A percentile compares a stretch with the other conserved stretches of the same genome.
Evolutionary conservation across 1,140 invertebrate genomes (phyloP).

Genomic region (Eciton burchellii): DNA sequence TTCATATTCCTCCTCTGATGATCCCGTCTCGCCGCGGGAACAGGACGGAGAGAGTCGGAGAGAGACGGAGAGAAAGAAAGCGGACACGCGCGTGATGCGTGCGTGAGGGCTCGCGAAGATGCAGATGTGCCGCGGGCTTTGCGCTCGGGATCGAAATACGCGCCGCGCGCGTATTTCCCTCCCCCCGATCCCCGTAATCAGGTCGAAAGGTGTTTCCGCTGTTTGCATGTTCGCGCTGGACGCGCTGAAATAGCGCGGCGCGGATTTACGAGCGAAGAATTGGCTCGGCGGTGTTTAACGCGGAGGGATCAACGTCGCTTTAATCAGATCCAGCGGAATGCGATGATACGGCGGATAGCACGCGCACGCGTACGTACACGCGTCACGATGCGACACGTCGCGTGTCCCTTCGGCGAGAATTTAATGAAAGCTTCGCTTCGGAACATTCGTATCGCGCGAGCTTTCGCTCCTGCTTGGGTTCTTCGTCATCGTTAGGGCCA

Average conservation of each 20-base stretch:
- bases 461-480: no score
- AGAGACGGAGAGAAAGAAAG: background rate
- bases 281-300: background rate
- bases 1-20: conserved; percentile 36
- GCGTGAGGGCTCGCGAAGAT: conserved; percentile 23
- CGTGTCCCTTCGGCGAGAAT: no score
- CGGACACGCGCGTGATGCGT: background rate
- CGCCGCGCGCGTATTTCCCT: conserved; percentile 16
- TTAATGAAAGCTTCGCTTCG: no score
- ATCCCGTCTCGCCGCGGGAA: conserved; percentile 37
- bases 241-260: background rate
- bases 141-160: conserved; percentile 7
- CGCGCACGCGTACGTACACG: background rate
- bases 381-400: no score
- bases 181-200: conserved; percentile 30
- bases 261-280: background rate
- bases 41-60: conserved; percentile 30
- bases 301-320: background rate
- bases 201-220: conserved; percentile 50
- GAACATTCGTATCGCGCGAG: no score
- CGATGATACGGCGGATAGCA: background rate
- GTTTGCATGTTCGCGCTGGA: conserved; percentile 21
- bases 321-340: background rate
- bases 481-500: no score
- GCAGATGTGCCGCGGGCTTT: conserved; percentile 37